These are phyloP conservation scores for Phalloptychus januarius DNA, from an alignment of 2,797 vertebrate genomes.

Conservation along the genomic window DNA sequence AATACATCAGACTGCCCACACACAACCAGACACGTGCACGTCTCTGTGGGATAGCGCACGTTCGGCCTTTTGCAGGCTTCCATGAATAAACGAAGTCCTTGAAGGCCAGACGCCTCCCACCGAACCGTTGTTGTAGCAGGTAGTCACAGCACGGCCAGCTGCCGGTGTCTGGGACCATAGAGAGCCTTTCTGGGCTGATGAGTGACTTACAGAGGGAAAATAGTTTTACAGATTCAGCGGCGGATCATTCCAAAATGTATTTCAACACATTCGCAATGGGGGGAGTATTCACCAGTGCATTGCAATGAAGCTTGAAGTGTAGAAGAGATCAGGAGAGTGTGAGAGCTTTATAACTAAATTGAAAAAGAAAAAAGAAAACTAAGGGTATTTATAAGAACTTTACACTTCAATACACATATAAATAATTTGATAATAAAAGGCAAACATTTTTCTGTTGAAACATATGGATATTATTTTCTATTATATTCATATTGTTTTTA, in stretches of 20 bases:
- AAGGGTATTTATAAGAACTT: neutral
- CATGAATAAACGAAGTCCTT: slow-evolving; percentile 52
- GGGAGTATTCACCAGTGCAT: neutral
- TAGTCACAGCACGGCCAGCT: slow-evolving; percentile 51
- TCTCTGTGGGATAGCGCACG: slow-evolving; percentile 16
- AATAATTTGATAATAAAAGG: neutral
- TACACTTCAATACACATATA: neutral
- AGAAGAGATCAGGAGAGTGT: neutral
- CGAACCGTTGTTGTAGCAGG: slow-evolving; percentile 26
- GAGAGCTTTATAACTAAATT: neutral
- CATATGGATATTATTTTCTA: neutral
- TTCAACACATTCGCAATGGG: slow-evolving; percentile 2
- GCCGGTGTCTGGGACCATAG: slow-evolving; percentile 47
- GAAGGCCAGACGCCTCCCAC: slow-evolving; percentile 53
- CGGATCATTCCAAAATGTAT: neutral
- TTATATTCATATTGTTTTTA: neutral
- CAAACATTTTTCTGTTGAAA: neutral
- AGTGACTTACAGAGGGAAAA: slow-evolving; percentile 2
- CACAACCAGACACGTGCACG: neutral
- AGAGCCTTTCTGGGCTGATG: slow-evolving; percentile 30
- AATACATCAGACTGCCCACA: neutral
- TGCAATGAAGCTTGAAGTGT: neutral
- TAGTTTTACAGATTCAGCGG: neutral
- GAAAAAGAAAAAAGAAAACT: neutral
- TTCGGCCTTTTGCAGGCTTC: neutral